Evolutionary conservation across 2,113 vertebrate genomes (phyloP).

Genomic region (Sceloporus tristichus): DNA sequence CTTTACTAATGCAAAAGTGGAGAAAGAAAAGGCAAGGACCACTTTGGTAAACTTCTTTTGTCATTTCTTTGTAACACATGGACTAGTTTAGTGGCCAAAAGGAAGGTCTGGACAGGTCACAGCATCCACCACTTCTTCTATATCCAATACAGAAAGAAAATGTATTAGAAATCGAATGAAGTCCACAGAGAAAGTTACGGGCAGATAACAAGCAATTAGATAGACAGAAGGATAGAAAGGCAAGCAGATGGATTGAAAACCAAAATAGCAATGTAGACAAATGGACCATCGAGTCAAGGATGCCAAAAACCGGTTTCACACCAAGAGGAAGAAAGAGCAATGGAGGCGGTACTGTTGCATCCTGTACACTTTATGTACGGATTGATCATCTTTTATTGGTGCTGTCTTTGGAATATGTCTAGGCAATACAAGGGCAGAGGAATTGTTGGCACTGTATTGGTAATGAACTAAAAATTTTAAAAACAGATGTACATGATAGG

Average conservation of each 20-base stretch:
- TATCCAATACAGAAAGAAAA: slow-evolving; percentile 26
- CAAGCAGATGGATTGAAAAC: slow-evolving; percentile 44
- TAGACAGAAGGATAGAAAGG: slow-evolving; percentile 49
- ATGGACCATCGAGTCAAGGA: slow-evolving; percentile 40
- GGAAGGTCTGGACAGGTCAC: not conserved
- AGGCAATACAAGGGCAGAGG: slow-evolving; percentile 15
- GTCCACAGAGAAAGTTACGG: slow-evolving; percentile 22
- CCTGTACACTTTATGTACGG: slow-evolving; percentile 30
- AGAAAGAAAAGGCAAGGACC: not conserved
- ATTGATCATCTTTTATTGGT: slow-evolving; percentile 22
- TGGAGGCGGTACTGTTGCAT: slow-evolving; percentile 19
- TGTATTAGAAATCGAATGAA: slow-evolving; percentile 30
- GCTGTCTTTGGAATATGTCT: slow-evolving; percentile 35
- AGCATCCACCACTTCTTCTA: slow-evolving; percentile 29
- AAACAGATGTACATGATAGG: not conserved
- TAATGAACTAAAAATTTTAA: not conserved
- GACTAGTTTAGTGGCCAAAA: not conserved
- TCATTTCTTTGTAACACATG: not conserved
- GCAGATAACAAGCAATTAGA: slow-evolving; percentile 39
- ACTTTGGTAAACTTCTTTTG: not conserved
- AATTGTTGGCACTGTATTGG: not conserved
- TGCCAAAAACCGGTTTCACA: slow-evolving; percentile 39
- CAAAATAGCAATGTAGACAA: slow-evolving; percentile 46
- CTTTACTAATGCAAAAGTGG: not conserved
- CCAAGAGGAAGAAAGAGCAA: slow-evolving; percentile 42